Evolutionary conservation across 2,797 vertebrate species (phyloP).

Genomic region (Smutsia temminckii): DNA sequence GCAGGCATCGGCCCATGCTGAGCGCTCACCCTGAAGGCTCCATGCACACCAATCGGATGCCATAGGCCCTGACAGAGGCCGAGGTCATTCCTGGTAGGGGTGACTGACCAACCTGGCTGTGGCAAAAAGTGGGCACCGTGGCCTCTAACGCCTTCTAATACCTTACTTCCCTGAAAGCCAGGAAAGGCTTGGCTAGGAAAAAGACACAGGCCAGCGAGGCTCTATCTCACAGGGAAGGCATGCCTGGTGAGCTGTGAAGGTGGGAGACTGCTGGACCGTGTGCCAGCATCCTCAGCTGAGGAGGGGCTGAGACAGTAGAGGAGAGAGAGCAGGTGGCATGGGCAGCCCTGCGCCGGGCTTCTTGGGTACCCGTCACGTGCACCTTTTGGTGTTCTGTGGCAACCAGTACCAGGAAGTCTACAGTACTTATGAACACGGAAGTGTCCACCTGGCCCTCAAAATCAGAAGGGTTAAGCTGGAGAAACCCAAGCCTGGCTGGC

Average conservation of each 20-base stretch:
- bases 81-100: not conserved
- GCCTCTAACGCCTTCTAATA: too few relatives aligned
- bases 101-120: not conserved
- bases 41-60: not conserved
- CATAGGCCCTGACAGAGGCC: not conserved
- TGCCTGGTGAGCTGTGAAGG: accelerated
- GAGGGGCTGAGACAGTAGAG: not conserved
- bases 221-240: not conserved
- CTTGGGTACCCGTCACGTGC: not conserved
- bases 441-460: not conserved
- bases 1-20: not conserved
- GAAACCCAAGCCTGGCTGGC: not conserved
- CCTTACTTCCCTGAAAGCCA: not conserved
- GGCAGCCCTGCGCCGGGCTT: not conserved
- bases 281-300: accelerated
- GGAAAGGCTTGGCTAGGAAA: not conserved
- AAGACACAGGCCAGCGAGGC: not conserved
- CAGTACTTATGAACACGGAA: not conserved
- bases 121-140: not conserved
- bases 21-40: not conserved
- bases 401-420: not conserved
- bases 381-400: not conserved
- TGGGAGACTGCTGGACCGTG: not conserved
- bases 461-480: not conserved
- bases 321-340: not conserved